phyloP scores from a whole-genome alignment of 2,797 vertebrate species.

The Cichlasoma orientale region DNA sequence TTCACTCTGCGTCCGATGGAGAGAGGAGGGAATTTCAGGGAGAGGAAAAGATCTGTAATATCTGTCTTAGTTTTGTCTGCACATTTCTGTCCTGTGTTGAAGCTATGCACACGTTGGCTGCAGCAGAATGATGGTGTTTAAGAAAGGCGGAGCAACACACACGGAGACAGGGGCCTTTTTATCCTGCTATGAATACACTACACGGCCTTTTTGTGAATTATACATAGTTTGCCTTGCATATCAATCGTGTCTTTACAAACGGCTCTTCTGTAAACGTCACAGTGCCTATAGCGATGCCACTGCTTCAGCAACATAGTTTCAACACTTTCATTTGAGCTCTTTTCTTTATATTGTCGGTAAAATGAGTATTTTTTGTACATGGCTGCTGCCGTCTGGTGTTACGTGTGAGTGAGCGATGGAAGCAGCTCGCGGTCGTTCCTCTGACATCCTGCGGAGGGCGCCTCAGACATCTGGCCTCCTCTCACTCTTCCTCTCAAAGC shows the following conservation, averaged over 20 bases:
- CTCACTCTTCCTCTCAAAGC: conserved; percentile 32
- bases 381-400: conserved; percentile 38
- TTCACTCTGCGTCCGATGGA: background rate
- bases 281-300: conserved; percentile 78
- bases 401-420: background rate
- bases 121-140: conserved; percentile 39
- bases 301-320: conserved; percentile 54
- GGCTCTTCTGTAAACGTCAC: conserved; percentile 68
- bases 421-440: conserved; percentile 16
- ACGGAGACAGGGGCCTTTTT: conserved; percentile 56
- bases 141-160: conserved; percentile 23
- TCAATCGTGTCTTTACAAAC: conserved; percentile 45
- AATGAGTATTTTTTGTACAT: conserved; percentile 18
- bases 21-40: conserved; percentile 13
- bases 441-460: conserved; percentile 9
- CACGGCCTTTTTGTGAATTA: conserved; percentile 66
- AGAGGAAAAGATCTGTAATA: conserved; percentile 11
- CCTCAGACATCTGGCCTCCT: background rate
- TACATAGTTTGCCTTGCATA: conserved; percentile 61
- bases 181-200: conserved; percentile 59
- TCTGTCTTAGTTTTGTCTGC: conserved; percentile 56
- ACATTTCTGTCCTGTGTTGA: conserved; percentile 55
- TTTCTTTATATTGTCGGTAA: conserved; percentile 41
- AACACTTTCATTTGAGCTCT: conserved; percentile 38
- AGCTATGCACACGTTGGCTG: conserved; percentile 71